These are phyloP conservation scores for Chauna torquata DNA, from an alignment of 2,113 vertebrate genomes.

Conservation along the genomic window DNA sequence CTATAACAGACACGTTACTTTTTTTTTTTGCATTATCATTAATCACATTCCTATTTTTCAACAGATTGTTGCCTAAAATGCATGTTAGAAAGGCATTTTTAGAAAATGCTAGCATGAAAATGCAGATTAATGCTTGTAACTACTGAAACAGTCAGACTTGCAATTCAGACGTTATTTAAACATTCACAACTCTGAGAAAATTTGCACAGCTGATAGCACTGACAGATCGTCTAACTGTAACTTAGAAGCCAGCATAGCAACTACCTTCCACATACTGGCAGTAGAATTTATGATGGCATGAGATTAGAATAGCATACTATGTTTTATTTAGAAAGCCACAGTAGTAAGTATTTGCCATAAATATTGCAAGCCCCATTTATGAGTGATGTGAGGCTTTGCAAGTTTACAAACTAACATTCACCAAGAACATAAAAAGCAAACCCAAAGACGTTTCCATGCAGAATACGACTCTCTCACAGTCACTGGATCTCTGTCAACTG, in stretches of 20 bases:
- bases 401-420: conserved; percentile 24
- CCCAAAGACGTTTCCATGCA: conserved; percentile 8
- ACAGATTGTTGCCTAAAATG: conserved; percentile 29
- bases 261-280: neutral
- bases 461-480: neutral
- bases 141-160: conserved; percentile 22
- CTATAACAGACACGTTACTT: neutral
- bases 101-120: conserved; percentile 22
- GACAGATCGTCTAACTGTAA: conserved; percentile 12
- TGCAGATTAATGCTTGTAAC: neutral
- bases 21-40: conserved; percentile 37
- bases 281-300: neutral
- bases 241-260: neutral
- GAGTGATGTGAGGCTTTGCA: neutral
- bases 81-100: conserved; percentile 26
- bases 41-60: conserved; percentile 54
- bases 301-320: neutral
- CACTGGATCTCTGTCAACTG: neutral
- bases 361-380: neutral
- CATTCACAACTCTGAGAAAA: conserved; percentile 13
- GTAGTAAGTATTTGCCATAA: conserved; percentile 24
- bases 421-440: neutral
- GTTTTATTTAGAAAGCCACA: conserved; percentile 35
- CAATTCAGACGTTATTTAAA: conserved; percentile 26
- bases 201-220: conserved; percentile 31